Percentiles rank a stretch among this genome's conserved stretches.
phyloP scores from a whole-genome alignment of 2,113 vertebrate species.

The Pipra filicauda region DNA sequence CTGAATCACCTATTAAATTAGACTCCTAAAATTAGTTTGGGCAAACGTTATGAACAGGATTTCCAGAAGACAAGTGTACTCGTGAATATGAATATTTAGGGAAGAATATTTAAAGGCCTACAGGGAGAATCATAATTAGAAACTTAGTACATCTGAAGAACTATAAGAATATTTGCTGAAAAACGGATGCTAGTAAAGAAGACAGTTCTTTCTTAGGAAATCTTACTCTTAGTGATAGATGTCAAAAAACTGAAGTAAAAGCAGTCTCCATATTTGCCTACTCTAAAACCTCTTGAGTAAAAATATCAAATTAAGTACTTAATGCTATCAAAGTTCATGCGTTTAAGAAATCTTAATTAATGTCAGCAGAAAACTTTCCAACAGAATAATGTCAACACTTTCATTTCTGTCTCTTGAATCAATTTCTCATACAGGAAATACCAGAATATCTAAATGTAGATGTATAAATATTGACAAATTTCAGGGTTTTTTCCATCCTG shows the following conservation, averaged over 20 bases:
- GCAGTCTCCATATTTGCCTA: not conserved
- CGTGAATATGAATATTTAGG: not conserved
- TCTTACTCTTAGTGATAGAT: not conserved
- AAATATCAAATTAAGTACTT: conserved; percentile 5
- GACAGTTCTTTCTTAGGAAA: not conserved
- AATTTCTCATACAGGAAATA: conserved; percentile 3
- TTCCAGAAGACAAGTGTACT: not conserved
- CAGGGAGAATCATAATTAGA: not conserved
- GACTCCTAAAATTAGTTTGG: not conserved
- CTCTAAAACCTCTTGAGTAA: not conserved
- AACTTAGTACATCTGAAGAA: not conserved
- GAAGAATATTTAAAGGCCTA: not conserved
- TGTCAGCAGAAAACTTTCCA: not conserved
- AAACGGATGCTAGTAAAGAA: not conserved
- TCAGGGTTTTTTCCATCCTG: not conserved
- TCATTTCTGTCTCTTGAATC: not conserved
- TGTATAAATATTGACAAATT: conserved; percentile 48
- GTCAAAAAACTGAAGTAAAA: not conserved
- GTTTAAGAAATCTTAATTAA: conserved; percentile 40
- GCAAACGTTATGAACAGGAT: not conserved
- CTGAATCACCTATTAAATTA: not conserved
- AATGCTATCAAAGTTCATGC: not conserved
- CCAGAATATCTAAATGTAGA: conserved; percentile 25
- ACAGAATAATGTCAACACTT: conserved; percentile 29
- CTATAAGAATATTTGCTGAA: not conserved